Base-by-base conservation (phyloP, 2,113 vertebrate genomes). In the Procavia capensis region DNA sequence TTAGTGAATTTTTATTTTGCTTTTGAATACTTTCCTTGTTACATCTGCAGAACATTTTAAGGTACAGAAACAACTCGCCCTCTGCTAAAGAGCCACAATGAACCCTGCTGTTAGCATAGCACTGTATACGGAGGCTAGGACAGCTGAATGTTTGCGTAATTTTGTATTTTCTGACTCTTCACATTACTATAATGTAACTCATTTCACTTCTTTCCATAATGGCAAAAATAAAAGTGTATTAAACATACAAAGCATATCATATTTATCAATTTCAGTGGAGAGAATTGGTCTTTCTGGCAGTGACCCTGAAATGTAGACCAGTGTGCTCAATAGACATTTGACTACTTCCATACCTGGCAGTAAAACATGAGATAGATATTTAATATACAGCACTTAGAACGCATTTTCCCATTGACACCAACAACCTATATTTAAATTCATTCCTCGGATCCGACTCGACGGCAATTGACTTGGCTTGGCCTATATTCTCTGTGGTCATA, bases 261-360 rank as follows among this genome's bases (percentile, higher is more conserved):
- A 80, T 25, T 91, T 45, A 89, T 13, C 6, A 79, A 88, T 82
- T 85, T 54, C 9, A 45, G 41, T 88, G 92, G 43, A 88, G 22
- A 50, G 79, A 97, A 96, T 64, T 88, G 57, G 74, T 47, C 93
- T 90, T 95, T 76, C 11, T 0, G 0, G 61, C 75, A 96, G 85
- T 96, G 88, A 85, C n/a, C 31, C 81, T 82, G 84, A 93, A 91
- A 91, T 84, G 85, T 81, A 96, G 75, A 93, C 10, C 31, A 91
- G 61, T 87, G 75, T 94, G 17, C 34, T 95, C 92, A 95, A 75
- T 93, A 80, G 94, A 10, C 24, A 91, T 9, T 9, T 94, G 61
- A 91, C 10, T 61, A 64, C 96, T 98, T 96, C 85, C 90, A 84
- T 47, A 47, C 8, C 81, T 94, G 94, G 76, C 22, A 79, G 84